These are phyloP conservation scores for Heteropelma amictum DNA, from an alignment of 2,888 invertebrate genomes.

Conservation along the genomic window DNA sequence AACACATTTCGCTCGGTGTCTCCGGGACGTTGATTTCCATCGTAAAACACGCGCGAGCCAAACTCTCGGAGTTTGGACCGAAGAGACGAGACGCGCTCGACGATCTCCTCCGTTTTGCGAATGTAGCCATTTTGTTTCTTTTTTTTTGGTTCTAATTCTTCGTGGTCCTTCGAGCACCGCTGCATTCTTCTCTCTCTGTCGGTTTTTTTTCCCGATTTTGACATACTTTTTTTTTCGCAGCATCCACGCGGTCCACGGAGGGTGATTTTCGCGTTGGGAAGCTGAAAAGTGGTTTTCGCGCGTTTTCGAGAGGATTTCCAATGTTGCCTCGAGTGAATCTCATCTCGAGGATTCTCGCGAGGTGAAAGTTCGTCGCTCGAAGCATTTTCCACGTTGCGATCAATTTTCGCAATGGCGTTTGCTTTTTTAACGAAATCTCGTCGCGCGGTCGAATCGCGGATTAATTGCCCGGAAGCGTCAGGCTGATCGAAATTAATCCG, in stretches of 20 bases:
- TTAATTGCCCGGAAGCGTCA: not conserved
- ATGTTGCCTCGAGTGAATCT: too few relatives aligned
- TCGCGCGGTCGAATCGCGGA: not conserved
- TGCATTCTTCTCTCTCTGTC: not conserved
- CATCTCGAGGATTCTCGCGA: too few relatives aligned
- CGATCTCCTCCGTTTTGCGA: not conserved
- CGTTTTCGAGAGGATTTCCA: too few relatives aligned
- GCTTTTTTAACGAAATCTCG: not conserved
- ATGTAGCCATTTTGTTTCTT: not conserved
- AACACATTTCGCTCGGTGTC: conserved; percentile 10
- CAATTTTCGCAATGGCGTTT: too few relatives aligned
- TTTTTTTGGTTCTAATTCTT: not conserved
- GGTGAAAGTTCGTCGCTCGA: too few relatives aligned
- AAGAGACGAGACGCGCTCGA: not conserved
- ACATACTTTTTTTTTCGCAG: not conserved
- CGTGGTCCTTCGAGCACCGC: not conserved
- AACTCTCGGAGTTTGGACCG: conserved; percentile 21
- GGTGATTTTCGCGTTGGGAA: not conserved
- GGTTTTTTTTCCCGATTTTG: not conserved
- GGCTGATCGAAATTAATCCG: not conserved
- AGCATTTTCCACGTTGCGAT: too few relatives aligned
- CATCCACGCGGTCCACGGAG: not conserved
- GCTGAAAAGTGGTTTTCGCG: too few relatives aligned
- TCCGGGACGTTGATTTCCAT: too few relatives aligned
- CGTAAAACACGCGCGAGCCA: conserved; percentile 10